Conservation (phyloP, 1,140 invertebrate genomes). For the Phthorimaea operculella region DNA sequence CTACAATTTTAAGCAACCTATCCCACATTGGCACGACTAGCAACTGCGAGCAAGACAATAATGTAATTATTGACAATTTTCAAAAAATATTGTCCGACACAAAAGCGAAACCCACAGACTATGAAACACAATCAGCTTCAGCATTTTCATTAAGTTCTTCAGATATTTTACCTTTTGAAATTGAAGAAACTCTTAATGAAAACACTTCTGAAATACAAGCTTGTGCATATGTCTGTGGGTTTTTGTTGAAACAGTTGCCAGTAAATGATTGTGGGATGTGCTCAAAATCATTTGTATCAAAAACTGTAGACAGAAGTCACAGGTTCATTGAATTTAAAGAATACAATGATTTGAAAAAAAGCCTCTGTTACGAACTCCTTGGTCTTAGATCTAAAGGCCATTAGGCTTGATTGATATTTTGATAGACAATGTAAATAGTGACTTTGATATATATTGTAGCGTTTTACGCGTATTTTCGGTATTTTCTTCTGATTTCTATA, state of each 20-base stretch:
- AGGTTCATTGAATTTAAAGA: neutral
- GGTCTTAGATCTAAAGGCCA: too few relatives aligned
- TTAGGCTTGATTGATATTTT: too few relatives aligned
- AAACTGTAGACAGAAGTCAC: neutral
- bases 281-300: neutral
- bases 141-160: too few relatives aligned
- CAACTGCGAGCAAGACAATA: too few relatives aligned
- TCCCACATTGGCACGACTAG: neutral
- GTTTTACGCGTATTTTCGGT: too few relatives aligned
- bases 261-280: neutral
- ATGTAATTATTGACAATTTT: too few relatives aligned
- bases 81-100: too few relatives aligned
- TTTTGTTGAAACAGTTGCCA: constrained; percentile 15
- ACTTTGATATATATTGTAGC: too few relatives aligned
- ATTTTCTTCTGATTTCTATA: too few relatives aligned
- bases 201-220: constrained; percentile 8
- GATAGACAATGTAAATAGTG: too few relatives aligned
- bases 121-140: too few relatives aligned
- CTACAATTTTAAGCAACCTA: constrained; percentile 12
- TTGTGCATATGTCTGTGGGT: constrained; percentile 18
- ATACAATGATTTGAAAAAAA: neutral
- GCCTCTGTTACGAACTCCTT: neutral
- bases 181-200: neutral
- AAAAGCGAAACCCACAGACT: too few relatives aligned
- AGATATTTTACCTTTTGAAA: neutral